phyloP scores from a whole-genome alignment of 2,113 vertebrate species.

The Acinonyx jubatus region DNA sequence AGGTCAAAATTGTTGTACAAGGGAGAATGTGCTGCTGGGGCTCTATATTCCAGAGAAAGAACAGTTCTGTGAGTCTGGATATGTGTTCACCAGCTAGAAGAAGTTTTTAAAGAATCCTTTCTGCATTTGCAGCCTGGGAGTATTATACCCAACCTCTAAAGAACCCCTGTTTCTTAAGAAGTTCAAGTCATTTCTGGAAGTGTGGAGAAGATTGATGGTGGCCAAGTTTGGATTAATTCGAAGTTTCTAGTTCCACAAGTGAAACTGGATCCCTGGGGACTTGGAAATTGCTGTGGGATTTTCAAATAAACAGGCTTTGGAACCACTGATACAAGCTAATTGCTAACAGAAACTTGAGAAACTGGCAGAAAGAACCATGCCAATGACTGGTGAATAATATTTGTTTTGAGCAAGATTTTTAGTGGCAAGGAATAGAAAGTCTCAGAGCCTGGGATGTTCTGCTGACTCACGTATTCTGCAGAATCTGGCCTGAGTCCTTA shows the following conservation, averaged over 20 bases:
- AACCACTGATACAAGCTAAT: slow-evolving; percentile 16
- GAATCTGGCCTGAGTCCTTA: neutral
- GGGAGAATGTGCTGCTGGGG: neutral
- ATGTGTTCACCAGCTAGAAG: neutral
- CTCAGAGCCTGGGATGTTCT: neutral
- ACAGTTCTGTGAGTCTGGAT: neutral
- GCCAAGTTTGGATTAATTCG: neutral
- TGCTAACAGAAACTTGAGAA: slow-evolving; percentile 57
- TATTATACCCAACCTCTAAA: neutral
- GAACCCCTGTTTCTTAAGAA: neutral
- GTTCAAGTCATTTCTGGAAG: neutral
- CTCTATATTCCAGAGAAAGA: neutral
- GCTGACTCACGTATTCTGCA: neutral
- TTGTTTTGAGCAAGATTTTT: slow-evolving; percentile 8
- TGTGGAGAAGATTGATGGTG: neutral
- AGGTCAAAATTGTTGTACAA: neutral
- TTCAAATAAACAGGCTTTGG: slow-evolving; percentile 42
- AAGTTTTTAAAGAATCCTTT: neutral
- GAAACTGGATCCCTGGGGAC: slow-evolving; percentile 34
- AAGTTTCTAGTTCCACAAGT: neutral
- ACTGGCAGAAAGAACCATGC: neutral
- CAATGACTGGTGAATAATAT: neutral
- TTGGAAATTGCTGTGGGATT: slow-evolving; percentile 44
- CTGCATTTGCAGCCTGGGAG: neutral
- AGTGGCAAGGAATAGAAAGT: slow-evolving; percentile 1